phyloP scores from a whole-genome alignment of 2,888 invertebrate genomes.

The Lepidochitona cinerea region DNA sequence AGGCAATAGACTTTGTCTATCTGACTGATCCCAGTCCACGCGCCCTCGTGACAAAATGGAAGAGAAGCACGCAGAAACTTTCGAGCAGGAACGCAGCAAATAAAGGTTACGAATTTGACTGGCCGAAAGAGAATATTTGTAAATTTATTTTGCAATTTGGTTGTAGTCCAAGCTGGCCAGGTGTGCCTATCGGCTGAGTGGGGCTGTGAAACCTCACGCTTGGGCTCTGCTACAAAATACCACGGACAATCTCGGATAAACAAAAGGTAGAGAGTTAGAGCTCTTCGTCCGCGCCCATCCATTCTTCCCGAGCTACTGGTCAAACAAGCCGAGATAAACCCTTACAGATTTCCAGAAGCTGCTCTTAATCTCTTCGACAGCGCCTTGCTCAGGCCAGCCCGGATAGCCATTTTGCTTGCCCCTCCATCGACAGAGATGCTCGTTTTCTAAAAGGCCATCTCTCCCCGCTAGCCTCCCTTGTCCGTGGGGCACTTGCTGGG shows the following conservation, averaged over 20 bases:
- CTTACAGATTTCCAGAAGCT: not conserved
- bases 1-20: no score
- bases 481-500: no score
- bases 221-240: not conserved
- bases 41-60: not conserved
- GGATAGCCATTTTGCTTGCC: no score
- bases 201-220: conserved; percentile 5
- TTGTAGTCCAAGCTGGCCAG: not conserved
- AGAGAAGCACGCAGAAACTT: conserved; percentile 1
- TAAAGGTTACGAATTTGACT: not conserved
- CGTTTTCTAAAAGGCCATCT: not conserved
- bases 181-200: not conserved
- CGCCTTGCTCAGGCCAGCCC: not conserved
- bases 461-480: not conserved
- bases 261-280: not conserved
- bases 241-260: not conserved
- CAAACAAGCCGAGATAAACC: not conserved
- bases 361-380: not conserved
- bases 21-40: not conserved
- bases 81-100: not conserved
- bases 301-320: not conserved
- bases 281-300: not conserved
- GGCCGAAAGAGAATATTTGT: conserved; percentile 1
- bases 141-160: conserved; percentile 9
- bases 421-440: no score